phyloP scores from a whole-genome alignment of 1,140 invertebrate species.

The Sinonovacula constricta region DNA sequence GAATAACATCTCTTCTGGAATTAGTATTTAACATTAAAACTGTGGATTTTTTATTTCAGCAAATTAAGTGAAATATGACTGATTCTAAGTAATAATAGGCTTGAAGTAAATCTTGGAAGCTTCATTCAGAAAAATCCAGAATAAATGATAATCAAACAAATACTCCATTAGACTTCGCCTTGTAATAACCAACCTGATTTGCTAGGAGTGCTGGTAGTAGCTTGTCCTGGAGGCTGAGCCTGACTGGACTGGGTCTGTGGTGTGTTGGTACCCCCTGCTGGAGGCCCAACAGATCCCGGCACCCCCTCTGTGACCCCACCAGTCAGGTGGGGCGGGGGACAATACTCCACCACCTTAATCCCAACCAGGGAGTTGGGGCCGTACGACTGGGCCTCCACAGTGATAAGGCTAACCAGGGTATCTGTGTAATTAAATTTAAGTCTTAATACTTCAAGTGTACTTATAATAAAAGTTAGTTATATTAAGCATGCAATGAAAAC shows the following conservation, averaged over 20 bases:
- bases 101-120: not conserved
- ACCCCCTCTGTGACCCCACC: conserved; percentile 70
- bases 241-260: conserved; percentile 27
- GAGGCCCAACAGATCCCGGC: conserved; percentile 57
- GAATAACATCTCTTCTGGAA: no score
- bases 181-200: conserved; percentile 26
- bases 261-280: conserved; percentile 51
- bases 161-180: not conserved
- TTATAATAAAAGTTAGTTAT: not conserved
- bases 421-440: no score
- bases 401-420: conserved; percentile 79
- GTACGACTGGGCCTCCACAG: conserved; percentile 92
- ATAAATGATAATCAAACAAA: no score
- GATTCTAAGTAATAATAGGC: no score
- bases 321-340: conserved; percentile 62
- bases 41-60: no score
- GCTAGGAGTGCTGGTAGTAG: conserved; percentile 7
- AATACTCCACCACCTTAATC: conserved; percentile 94
- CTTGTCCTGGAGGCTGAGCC: conserved; percentile 36
- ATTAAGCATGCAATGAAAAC: not conserved
- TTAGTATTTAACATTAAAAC: no score
- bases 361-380: conserved; percentile 95
- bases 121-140: not conserved
- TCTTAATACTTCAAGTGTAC: no score
- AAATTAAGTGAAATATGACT: no score